These are phyloP conservation scores for Antheraea assamensis DNA, from an alignment of 2,888 invertebrate species.

Conservation along the genomic window DNA sequence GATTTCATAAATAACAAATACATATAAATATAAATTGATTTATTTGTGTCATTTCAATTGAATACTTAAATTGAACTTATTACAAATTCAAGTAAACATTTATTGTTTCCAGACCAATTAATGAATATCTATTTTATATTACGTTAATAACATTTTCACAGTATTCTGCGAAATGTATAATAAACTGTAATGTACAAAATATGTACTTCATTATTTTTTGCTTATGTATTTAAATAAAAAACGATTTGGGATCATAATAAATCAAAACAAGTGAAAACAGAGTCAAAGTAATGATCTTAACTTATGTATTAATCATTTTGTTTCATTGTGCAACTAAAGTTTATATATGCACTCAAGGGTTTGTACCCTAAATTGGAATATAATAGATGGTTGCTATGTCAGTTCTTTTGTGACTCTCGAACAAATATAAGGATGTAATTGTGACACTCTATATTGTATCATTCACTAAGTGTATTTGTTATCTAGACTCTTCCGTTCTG, in stretches of 20 bases:
- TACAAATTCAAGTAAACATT: not conserved
- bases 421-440: not conserved
- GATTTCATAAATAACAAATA: not conserved
- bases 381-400: not conserved
- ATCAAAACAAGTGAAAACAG: not conserved
- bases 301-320: not conserved
- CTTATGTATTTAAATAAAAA: too few relatives aligned
- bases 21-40: too few relatives aligned
- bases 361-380: not conserved
- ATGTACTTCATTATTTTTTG: not conserved
- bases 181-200: not conserved
- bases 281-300: not conserved
- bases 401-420: conserved; percentile 6
- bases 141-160: not conserved
- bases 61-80: not conserved
- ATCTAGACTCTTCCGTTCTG: conserved; percentile 38
- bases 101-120: not conserved
- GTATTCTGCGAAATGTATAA: not conserved
- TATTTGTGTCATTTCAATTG: not conserved
- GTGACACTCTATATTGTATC: conserved; percentile 14
- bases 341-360: not conserved
- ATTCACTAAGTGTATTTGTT: conserved; percentile 37
- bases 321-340: not conserved
- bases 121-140: not conserved
- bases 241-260: too few relatives aligned